These are phyloP conservation scores for Platygyra sinensis DNA, from an alignment of 64 coral and sea anemone species.

Conservation along the genomic window DNA sequence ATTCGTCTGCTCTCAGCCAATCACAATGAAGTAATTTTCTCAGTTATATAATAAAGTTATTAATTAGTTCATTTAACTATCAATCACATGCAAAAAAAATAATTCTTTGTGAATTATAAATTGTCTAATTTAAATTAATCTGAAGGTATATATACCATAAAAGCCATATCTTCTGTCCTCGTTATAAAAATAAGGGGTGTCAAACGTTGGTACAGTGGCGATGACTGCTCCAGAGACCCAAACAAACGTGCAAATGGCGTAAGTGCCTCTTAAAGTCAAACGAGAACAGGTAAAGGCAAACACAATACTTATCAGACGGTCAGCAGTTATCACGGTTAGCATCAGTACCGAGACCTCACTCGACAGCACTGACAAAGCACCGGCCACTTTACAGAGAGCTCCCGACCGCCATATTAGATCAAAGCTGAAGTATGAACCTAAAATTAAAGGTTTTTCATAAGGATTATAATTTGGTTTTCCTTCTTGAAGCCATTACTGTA, in stretches of 20 bases:
- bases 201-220: constrained; percentile 1
- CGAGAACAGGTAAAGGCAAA: not conserved
- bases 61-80: too few species aligned
- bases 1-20: too few species aligned
- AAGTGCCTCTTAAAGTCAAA: not conserved
- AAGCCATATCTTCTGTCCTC: constrained; percentile 25
- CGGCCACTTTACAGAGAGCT: constrained; percentile 1
- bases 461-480: not conserved
- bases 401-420: constrained; percentile 8
- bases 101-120: too few species aligned
- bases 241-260: constrained; percentile 4
- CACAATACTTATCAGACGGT: constrained; percentile 4
- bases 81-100: too few species aligned
- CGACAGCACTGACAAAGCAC: constrained; percentile 12
- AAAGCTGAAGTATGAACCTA: constrained; percentile 18
- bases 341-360: constrained; percentile 31
- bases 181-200: constrained; percentile 2
- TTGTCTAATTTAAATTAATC: too few species aligned
- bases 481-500: too few species aligned
- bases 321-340: constrained; percentile 30
- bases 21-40: too few species aligned
- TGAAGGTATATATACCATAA: not conserved
- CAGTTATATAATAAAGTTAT: too few species aligned
- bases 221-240: constrained; percentile 23
- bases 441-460: not conserved